Percentiles rank a stretch among this genome's conserved stretches.
phyloP scores from a whole-genome alignment of 2,113 vertebrate genomes.

The Nansenia antarctica region DNA sequence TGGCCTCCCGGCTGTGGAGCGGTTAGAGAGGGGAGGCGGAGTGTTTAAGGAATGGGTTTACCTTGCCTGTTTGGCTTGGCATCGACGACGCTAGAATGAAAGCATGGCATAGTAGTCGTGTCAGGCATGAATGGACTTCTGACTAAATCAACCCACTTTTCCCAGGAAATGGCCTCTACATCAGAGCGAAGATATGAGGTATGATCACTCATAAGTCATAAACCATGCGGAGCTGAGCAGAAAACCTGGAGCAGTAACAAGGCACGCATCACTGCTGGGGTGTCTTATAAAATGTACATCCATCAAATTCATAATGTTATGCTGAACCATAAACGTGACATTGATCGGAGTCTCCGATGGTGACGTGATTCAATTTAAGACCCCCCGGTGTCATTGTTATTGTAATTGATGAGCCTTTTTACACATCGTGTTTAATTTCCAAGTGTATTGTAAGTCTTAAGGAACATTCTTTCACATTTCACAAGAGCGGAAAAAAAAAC shows the following conservation, averaged over 20 bases:
- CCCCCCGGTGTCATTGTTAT: slow-evolving; percentile 28
- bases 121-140: slow-evolving; percentile 53
- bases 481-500: background rate
- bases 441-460: slow-evolving; percentile 19
- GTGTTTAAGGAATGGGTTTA: slow-evolving; percentile 49
- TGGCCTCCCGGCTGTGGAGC: slow-evolving; percentile 21
- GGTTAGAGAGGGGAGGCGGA: slow-evolving; percentile 28
- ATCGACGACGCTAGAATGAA: slow-evolving; percentile 25
- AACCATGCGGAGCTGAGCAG: slow-evolving; percentile 48
- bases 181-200: slow-evolving; percentile 42
- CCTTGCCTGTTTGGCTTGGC: slow-evolving; percentile 73
- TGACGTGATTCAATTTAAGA: slow-evolving; percentile 51
- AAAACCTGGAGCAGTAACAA: slow-evolving; percentile 14
- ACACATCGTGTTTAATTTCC: slow-evolving; percentile 34
- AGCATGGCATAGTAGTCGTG: slow-evolving; percentile 34
- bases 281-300: slow-evolving; percentile 52
- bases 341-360: slow-evolving; percentile 37
- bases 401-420: slow-evolving; percentile 36
- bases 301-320: slow-evolving; percentile 35
- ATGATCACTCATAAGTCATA: slow-evolving; percentile 47
- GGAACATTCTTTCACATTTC: background rate
- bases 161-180: slow-evolving; percentile 42
- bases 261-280: slow-evolving; percentile 35
- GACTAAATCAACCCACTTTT: slow-evolving; percentile 43
- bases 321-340: slow-evolving; percentile 53